Percentiles rank a stretch among this genome's conserved stretches.
phyloP scores from a whole-genome alignment of 92 coral and sea anemone genomes.

The Zoanthus sansibaricus region DNA sequence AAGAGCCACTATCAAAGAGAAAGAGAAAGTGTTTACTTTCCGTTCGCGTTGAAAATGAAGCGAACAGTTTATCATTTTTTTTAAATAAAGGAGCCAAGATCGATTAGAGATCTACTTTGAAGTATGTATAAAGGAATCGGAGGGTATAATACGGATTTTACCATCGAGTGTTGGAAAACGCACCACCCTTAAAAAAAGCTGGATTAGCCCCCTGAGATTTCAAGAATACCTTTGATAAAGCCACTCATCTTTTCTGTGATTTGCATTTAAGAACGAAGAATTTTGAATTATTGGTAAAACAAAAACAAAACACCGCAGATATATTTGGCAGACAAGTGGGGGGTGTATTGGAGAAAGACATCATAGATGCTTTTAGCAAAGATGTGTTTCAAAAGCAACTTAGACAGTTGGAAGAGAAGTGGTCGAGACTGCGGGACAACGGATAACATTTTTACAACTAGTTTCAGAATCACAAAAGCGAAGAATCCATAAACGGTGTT shows the following conservation, averaged over 20 bases:
- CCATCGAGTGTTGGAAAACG: no score
- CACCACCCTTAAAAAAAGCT: no score
- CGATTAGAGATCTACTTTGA: no score
- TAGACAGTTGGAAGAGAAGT: no score
- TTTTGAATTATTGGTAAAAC: background rate
- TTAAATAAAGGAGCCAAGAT: no score
- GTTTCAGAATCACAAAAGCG: background rate
- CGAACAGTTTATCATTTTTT: no score
- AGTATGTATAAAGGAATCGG: no score
- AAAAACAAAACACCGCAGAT: background rate
- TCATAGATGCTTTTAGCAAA: background rate
- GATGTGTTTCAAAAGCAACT: background rate
- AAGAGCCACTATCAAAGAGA: no score
- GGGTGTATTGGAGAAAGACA: background rate
- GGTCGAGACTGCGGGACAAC: background rate
- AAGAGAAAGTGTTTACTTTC: no score
- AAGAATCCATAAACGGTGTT: conserved; percentile 27
- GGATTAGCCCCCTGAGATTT: background rate
- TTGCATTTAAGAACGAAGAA: conserved; percentile 3
- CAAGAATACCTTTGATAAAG: conserved; percentile 17
- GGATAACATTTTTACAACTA: background rate
- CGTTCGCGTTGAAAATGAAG: no score
- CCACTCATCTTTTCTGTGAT: conserved; percentile 26
- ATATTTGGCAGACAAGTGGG: background rate
- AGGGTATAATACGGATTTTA: no score